Evolutionary conservation across 1,140 invertebrate genomes (phyloP), one percentile per base, ranked within the genome.

Genomic region (Orchestia grillus): DNA sequence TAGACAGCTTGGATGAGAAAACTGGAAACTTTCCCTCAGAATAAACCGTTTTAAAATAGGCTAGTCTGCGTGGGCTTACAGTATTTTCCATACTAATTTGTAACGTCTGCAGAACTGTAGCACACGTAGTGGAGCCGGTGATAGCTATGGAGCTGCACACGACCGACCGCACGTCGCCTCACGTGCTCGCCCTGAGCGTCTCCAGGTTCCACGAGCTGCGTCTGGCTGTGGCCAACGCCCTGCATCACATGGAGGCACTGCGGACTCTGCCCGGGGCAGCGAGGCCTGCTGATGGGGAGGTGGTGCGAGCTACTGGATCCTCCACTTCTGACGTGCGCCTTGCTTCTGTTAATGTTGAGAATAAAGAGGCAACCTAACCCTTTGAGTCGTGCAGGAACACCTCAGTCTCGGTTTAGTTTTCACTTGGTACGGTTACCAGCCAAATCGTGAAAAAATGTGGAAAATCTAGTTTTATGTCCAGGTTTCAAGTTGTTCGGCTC

Each of bases 91-190:
- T 77, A 36, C 3, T 36, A 77, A 90, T 90, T 4, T 16, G 28
- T 90, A 90, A 42, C 28, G 41, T 16, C 28, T 42, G 42, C 92
- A 94, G 92, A 40, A 94, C 3, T 40, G 92, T 94, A 44, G 43
- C 92, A n/a, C 92, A 94, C 40, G 44, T 94, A 40, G 92, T 94
- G 44, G 92, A 94, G 92, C 92, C 92, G 0, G 92, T 94, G 92
- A 40, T 94, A 47, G 92, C 92, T 42, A 44, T 94, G 44, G 92
- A 94, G 92, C 92, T 94, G 43, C 92, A 94, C 92, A 94, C 92
- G 23, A 91, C 41, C 88, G 44, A 91, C 41, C 44, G 92, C 44
- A 11, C 43, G 43, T 45, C 92, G 6, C 44, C 43, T 3, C 11
- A 94, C 40, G 4, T 40, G 11, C 43, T 94, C 0, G 44, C 43